phyloP scores from a whole-genome alignment of 1,140 invertebrate species.

The Tribolium madens region DNA sequence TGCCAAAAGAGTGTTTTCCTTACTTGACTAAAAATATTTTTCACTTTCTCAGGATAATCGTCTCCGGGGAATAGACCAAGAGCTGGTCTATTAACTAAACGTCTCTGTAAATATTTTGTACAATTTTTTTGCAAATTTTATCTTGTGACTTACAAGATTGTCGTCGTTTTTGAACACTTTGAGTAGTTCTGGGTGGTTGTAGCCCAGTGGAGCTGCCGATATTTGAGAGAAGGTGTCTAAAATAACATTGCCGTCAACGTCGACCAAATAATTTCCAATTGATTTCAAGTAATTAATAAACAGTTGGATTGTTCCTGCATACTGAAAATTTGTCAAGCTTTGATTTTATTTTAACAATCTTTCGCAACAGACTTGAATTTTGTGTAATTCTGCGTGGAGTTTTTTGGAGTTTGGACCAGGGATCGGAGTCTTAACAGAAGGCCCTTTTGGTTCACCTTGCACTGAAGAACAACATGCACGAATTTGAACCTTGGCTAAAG shows the following conservation, averaged over 20 bases:
- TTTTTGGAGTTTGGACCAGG: slow-evolving; percentile 79
- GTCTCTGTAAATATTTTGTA: slow-evolving; percentile 14
- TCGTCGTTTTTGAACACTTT: slow-evolving; percentile 79
- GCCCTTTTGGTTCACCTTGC: slow-evolving; percentile 72
- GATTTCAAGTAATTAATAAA: slow-evolving; percentile 97
- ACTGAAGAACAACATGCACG: slow-evolving; percentile 42
- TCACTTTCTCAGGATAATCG: slow-evolving; percentile 86
- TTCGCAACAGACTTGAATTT: slow-evolving; percentile 64
- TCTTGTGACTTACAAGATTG: slow-evolving; percentile 70
- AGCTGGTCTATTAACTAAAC: slow-evolving; percentile 90
- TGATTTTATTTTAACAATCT: slow-evolving; percentile 23
- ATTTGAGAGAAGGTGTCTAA: slow-evolving; percentile 98
- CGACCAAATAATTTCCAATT: slow-evolving; percentile 95
- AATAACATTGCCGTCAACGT: slow-evolving; percentile 92
- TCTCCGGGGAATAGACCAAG: slow-evolving; percentile 89
- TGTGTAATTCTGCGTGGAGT: slow-evolving; percentile 72
- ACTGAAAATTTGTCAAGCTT: slow-evolving; percentile 48
- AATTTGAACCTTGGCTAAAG: slow-evolving; percentile 3
- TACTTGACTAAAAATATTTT: slow-evolving; percentile 51
- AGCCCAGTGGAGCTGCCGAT: slow-evolving; percentile 95
- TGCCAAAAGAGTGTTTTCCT: too few relatives aligned
- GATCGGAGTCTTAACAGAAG: slow-evolving; percentile 73
- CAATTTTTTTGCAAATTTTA: too few relatives aligned
- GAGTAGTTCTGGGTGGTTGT: slow-evolving; percentile 94
- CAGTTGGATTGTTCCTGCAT: slow-evolving; percentile 76